Evolutionary conservation across 2,888 invertebrate species (phyloP).

Genomic region (Philopedon plagiatum): DNA sequence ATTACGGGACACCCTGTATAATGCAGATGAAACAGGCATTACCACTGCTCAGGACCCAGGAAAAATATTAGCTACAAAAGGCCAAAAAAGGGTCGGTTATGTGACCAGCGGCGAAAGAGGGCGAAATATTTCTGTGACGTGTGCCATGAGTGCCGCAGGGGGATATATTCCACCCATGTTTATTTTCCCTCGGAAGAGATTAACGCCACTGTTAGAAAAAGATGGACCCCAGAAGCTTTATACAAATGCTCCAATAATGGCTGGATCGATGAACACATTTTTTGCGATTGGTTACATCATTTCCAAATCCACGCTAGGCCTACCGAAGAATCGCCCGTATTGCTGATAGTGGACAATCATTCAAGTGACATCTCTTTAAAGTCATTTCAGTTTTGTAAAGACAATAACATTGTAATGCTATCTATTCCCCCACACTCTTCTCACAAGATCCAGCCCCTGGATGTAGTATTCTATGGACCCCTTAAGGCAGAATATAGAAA

Average conservation of each 20-base stretch:
- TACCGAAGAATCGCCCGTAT: constrained; percentile 55
- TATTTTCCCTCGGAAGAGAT: constrained; percentile 66
- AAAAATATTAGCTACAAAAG: constrained; percentile 57
- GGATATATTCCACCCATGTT: constrained; percentile 68
- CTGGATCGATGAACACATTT: constrained; percentile 57
- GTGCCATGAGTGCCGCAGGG: constrained; percentile 60
- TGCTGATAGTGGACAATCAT: no score
- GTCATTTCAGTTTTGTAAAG: constrained; percentile 28
- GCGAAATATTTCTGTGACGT: constrained; percentile 52
- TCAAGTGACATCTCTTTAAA: constrained; percentile 56
- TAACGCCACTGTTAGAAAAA: constrained; percentile 63
- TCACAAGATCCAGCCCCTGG: constrained; percentile 52
- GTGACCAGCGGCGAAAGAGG: constrained; percentile 54
- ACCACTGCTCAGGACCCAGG: constrained; percentile 58
- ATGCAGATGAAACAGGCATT: constrained; percentile 62
- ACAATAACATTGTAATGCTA: constrained; percentile 51
- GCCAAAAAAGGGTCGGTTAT: constrained; percentile 57
- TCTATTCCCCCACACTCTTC: constrained; percentile 54
- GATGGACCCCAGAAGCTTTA: constrained; percentile 65
- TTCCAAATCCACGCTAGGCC: constrained; percentile 53
- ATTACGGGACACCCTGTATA: no score
- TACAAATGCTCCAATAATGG: constrained; percentile 55
- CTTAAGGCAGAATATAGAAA: constrained; percentile 58
- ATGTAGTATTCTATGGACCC: constrained; percentile 54
- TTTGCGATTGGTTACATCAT: constrained; percentile 54